Evolutionary conservation across 1,140 invertebrate species (phyloP).

Genomic region (Archivesica marissinica): DNA sequence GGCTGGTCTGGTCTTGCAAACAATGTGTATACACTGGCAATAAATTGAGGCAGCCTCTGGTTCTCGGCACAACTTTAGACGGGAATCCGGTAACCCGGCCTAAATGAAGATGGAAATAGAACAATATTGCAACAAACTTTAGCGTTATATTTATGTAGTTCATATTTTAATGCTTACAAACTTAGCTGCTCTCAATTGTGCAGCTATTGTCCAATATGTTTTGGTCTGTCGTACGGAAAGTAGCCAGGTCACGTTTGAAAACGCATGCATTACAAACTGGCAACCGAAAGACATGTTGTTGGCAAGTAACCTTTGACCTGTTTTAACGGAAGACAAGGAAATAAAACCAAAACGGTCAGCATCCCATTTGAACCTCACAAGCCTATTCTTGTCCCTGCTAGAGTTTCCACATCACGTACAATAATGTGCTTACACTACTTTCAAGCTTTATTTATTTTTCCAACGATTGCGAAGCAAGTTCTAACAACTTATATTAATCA

Average conservation of each 20-base stretch:
- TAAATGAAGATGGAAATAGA: slow-evolving; percentile 5
- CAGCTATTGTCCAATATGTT: neutral
- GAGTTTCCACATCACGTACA: no score
- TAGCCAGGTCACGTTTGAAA: neutral
- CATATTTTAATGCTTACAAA: neutral
- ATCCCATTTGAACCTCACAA: no score
- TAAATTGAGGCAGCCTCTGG: neutral
- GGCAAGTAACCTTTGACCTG: no score
- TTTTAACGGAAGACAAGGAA: no score
- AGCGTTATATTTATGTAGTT: neutral
- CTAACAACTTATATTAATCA: no score
- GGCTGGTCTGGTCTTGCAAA: neutral
- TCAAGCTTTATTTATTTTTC: no score
- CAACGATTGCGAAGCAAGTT: no score
- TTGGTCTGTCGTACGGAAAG: neutral
- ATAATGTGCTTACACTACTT: no score
- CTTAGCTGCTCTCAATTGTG: neutral
- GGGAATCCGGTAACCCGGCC: neutral
- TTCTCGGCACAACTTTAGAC: neutral
- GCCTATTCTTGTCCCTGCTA: no score
- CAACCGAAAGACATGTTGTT: neutral
- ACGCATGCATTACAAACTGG: neutral
- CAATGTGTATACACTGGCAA: neutral
- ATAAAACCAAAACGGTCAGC: no score
- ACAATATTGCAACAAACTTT: neutral